Evolutionary conservation across 2,797 vertebrate genomes (phyloP).

Genomic region (Chrysocyon brachyurus): DNA sequence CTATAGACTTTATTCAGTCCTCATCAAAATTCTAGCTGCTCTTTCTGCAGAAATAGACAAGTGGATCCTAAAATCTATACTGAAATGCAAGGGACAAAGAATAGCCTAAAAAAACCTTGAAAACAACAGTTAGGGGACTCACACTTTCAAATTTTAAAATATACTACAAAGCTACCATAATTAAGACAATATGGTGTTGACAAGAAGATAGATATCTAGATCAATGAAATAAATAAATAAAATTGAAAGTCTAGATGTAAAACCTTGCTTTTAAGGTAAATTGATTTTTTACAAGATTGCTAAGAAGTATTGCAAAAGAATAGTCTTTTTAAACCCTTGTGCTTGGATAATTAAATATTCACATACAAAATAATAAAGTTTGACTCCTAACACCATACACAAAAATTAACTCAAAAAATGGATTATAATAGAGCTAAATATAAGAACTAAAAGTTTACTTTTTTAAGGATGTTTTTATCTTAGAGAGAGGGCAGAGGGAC

Average conservation of each 20-base stretch:
- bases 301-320: not conserved
- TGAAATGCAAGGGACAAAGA: conserved; percentile 18
- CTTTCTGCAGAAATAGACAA: not conserved
- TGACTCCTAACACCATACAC: not conserved
- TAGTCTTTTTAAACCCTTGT: not conserved
- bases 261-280: not conserved
- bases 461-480: not conserved
- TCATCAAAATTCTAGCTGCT: not conserved
- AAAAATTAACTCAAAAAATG: not conserved
- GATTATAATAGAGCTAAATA: not conserved
- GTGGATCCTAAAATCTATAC: not conserved
- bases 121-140: not conserved
- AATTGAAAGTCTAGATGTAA: not conserved
- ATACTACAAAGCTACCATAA: not conserved
- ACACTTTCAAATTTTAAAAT: not conserved
- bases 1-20: not conserved
- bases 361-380: not conserved
- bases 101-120: not conserved
- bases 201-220: not conserved
- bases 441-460: not conserved
- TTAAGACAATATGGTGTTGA: not conserved
- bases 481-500: not conserved
- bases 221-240: not conserved
- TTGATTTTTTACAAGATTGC: not conserved
- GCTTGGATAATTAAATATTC: not conserved